phyloP scores from a whole-genome alignment of 2,888 invertebrate species.

The Ormia ochracea region DNA sequence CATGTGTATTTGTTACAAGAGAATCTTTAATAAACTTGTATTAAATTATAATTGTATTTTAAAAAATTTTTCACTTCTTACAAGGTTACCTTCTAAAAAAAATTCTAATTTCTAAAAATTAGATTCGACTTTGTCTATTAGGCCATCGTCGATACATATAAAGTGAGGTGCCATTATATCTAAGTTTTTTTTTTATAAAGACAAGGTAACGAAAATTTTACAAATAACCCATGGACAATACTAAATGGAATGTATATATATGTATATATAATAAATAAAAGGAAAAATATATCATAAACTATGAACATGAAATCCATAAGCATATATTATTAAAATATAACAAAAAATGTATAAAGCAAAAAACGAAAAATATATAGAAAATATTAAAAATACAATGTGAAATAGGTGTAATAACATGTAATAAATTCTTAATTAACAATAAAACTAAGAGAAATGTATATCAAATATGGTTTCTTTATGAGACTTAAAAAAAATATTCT shows the following conservation, averaged over 20 bases:
- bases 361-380: slow-evolving; percentile 2
- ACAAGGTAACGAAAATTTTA: slow-evolving; percentile 34
- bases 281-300: slow-evolving; percentile 10
- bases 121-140: no score
- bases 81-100: no score
- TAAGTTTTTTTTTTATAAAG: slow-evolving; percentile 26
- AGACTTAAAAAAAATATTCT: not conserved
- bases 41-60: no score
- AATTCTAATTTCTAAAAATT: no score
- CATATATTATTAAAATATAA: slow-evolving; percentile 42
- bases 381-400: slow-evolving; percentile 27
- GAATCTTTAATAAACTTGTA: no score
- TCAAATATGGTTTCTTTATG: no score
- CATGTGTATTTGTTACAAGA: no score
- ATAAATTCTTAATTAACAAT: not conserved
- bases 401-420: not conserved
- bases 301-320: slow-evolving; percentile 14
- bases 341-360: slow-evolving; percentile 39
- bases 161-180: not conserved
- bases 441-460: no score
- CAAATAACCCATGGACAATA: slow-evolving; percentile 61
- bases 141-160: no score
- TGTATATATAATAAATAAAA: not conserved
- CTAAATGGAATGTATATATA: slow-evolving; percentile 26
- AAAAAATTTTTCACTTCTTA: no score